These are phyloP conservation scores for Hedychridium roseum DNA, from an alignment of 2,888 invertebrate genomes.

Conservation along the genomic window DNA sequence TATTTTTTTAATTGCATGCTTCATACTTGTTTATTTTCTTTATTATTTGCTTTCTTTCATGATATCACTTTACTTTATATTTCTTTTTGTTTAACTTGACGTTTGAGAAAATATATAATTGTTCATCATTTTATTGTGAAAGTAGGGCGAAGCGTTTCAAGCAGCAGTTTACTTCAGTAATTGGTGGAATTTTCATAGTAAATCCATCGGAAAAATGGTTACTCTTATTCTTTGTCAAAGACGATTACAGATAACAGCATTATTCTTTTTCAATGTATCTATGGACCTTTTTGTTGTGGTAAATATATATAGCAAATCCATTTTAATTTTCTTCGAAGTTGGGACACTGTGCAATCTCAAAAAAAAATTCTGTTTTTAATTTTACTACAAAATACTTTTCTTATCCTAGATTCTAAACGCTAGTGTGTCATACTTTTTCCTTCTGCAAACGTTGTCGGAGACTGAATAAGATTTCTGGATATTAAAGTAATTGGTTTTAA, in stretches of 20 bases:
- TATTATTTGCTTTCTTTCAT: no score
- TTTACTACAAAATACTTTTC: no score
- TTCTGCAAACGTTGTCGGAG: constrained; percentile 22
- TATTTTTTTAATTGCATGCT: no score
- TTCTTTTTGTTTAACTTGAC: constrained; percentile 1
- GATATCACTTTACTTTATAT: constrained; percentile 1
- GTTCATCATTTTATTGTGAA: no score
- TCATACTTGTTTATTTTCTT: no score
- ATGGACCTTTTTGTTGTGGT: constrained; percentile 42
- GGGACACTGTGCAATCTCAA: no score
- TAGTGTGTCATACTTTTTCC: constrained; percentile 26
- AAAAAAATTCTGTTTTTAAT: no score
- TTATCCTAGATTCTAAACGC: constrained; percentile 23
- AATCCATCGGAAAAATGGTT: constrained; percentile 27
- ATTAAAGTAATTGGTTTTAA: no score
- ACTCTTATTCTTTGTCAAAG: constrained; percentile 35
- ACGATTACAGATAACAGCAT: constrained; percentile 37
- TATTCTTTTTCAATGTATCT: constrained; percentile 33
- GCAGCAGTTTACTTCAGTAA: constrained; percentile 33
- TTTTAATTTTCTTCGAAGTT: background rate
- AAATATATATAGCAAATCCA: background rate
- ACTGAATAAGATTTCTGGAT: no score
- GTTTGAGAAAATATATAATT: no score
- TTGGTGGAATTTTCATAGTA: constrained; percentile 33
- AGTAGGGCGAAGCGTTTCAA: constrained; percentile 39